Base-by-base conservation (phyloP, 2,888 invertebrate genomes). In the Mythimna impura region DNA sequence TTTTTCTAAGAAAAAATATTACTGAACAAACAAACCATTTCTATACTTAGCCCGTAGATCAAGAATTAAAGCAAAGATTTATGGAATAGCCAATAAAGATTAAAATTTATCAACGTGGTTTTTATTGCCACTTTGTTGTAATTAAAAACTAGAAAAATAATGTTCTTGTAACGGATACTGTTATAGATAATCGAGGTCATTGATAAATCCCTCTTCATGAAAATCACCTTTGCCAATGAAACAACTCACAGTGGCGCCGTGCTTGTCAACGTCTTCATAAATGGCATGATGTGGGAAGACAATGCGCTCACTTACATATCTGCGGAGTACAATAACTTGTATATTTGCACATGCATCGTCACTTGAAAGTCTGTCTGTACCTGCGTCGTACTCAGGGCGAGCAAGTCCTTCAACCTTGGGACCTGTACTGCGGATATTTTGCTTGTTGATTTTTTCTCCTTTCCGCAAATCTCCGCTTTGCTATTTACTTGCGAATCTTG, bases 361-460 rank as follows among this genome's bases (percentile, higher is more conserved):
- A 88, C 92, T 94, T 92, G 95, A 95, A 95, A 95, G 95, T 94
- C 90, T 90, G 91, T 91, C 90, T 87, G 89, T 89, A 89, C 82
- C 88, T 87, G 88, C 87, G 87, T 83, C 83, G 81, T 84, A 87
- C 89, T 95, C 95, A 95, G 90, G 95, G 95, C 91, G 87, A 95
- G 89, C 95, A 90, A 90, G 92, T 95, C 89, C 91, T 87, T 85
- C 90, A 92, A 93, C 96, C 96, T 96, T 95, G 94, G 91, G 84
- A 87, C 88, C 89, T 89, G 72, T 79, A 91, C 91, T 90, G 91
- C 93, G 92, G 93, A 94, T 94, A 94, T 94, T 94, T 93, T 89
- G 89, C 92, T 91, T 91, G 90, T 90, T 89, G 85, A 87, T 92
- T 92, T 94, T 93, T 92, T 91, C 90, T 89, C 89, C 89, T 92